These are phyloP conservation scores for Diadumene lineata DNA, from an alignment of 92 coral and sea anemone genomes.

Conservation along the genomic window DNA sequence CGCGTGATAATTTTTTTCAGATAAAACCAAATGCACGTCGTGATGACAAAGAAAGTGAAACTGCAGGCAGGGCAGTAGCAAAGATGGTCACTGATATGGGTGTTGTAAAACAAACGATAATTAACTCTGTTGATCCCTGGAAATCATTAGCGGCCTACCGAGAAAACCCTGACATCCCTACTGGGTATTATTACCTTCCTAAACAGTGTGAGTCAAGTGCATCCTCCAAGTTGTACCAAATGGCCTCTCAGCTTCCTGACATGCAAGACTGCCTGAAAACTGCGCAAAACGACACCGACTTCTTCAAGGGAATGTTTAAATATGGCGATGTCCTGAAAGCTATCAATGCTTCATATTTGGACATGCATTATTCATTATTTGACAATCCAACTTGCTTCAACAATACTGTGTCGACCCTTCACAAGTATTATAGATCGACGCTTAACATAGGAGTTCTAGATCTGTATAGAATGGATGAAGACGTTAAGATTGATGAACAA, in stretches of 20 bases:
- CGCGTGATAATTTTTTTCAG: constrained; percentile 37
- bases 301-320: constrained; percentile 58
- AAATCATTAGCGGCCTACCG: constrained; percentile 63
- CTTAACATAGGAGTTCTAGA: constrained; percentile 88
- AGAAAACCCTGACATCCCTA: constrained; percentile 55
- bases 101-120: constrained; percentile 55
- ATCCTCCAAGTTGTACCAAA: constrained; percentile 24
- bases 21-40: constrained; percentile 80
- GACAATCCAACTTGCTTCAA: constrained; percentile 61
- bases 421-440: constrained; percentile 54
- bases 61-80: constrained; percentile 77
- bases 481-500: constrained; percentile 28
- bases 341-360: constrained; percentile 68
- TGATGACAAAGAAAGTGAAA: constrained; percentile 58
- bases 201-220: constrained; percentile 48
- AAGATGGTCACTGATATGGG: constrained; percentile 65
- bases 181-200: constrained; percentile 58
- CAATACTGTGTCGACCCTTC: constrained; percentile 69
- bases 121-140: constrained; percentile 84
- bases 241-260: constrained; percentile 49
- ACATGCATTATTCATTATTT: constrained; percentile 82
- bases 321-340: constrained; percentile 62
- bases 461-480: constrained; percentile 54
- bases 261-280: constrained; percentile 53
- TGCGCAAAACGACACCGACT: constrained; percentile 59